Evolutionary conservation across 1,140 invertebrate species (phyloP), one percentile per base, ranked within the genome.

Genomic region (Caenorhabditis brenneri): DNA sequence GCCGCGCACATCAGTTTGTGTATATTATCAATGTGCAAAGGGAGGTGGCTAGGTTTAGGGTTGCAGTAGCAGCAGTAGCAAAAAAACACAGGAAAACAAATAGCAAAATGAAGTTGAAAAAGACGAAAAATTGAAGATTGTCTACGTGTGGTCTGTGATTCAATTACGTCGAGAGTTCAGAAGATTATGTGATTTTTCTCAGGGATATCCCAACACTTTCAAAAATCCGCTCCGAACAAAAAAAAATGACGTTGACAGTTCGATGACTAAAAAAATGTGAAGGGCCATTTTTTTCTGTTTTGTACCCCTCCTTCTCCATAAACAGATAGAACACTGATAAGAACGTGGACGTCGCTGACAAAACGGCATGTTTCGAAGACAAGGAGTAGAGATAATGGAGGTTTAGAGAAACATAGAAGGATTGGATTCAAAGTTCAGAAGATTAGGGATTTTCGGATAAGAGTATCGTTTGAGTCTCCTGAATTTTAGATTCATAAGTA

Each of bases 221-320:
- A 12, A 42, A 42, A 42, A 27, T 55, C 15, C 22, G 6, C 12
- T 19, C 24, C 2, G 22, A 27, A 12, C 12, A 10, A 19, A 55
- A 55, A 55, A n/a, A 55, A 22, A 53, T 51, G 78, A 80, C 78
- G 78, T 80, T 36, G 27, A 51, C 22, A 80, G 51, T 80, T 80
- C 78, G 78, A 42, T 24, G 33, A 65, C 22, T 65, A 58, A 58
- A 6, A 58, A 19, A 16, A n/a, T n/a, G n/a, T n/a, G n/a, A n/a
- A n/a, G n/a, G n/a, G n/a, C n/a, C 31, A 15, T 36, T 19, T n/a
- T 16, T 12, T 65, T 65, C n/a, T 65, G 24, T 46, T 22, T 46
- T 24, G 3, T 74, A 3, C 19, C 36, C 24, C 7, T 22, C 46
- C 33, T 5, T 24, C 5, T 55, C 5, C 19, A 51, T 10, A 51